Conservation (phyloP, 1,140 invertebrate species). For the Hestina assimilis region DNA sequence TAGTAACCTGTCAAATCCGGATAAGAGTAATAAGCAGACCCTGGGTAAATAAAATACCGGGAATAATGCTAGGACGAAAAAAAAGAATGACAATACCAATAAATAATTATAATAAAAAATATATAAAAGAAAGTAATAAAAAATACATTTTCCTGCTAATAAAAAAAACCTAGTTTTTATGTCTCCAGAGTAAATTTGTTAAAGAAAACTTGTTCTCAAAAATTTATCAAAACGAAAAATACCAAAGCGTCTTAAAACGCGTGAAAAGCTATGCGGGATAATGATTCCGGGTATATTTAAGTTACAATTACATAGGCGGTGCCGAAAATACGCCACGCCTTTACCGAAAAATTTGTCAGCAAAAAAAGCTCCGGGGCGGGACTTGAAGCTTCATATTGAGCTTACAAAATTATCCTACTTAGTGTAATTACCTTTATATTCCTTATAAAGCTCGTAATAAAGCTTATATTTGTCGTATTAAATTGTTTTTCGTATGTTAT, state of each 20-base stretch:
- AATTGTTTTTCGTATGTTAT: constrained; percentile 3
- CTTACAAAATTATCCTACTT: neutral
- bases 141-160: no score
- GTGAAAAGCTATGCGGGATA: neutral
- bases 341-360: constrained; percentile 5
- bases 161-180: no score
- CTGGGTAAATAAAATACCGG: no score
- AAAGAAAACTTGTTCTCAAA: no score
- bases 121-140: no score
- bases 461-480: neutral
- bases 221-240: neutral
- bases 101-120: no score
- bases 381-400: neutral
- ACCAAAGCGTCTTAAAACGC: neutral
- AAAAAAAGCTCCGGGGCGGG: constrained; percentile 1
- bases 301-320: neutral
- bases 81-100: no score
- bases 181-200: no score
- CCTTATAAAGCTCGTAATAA: neutral
- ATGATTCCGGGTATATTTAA: neutral
- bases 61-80: no score
- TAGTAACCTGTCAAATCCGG: no score
- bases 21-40: no score
- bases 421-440: neutral
- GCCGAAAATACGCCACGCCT: neutral